phyloP scores from a whole-genome alignment of 2,797 vertebrate species.

The Cuniculus paca region DNA sequence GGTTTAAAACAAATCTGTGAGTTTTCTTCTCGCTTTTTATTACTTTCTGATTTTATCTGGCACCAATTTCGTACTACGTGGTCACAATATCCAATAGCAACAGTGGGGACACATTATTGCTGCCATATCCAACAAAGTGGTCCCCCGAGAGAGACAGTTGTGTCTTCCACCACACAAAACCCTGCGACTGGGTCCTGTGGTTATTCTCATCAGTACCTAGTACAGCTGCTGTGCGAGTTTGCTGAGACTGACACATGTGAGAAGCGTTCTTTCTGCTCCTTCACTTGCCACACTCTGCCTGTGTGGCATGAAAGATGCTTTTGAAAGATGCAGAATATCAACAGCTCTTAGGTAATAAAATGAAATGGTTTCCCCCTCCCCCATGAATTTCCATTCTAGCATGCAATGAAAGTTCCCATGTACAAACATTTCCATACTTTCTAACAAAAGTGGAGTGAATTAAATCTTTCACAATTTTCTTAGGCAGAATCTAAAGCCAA shows the following conservation, averaged over 20 bases:
- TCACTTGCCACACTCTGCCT: constrained; percentile 60
- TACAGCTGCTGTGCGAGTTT: constrained; percentile 79
- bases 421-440: constrained; percentile 72
- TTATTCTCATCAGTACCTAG: constrained; percentile 73
- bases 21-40: constrained; percentile 77
- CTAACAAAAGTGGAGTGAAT: constrained; percentile 72
- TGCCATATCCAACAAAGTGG: constrained; percentile 79
- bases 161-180: constrained; percentile 75
- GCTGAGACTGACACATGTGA: constrained; percentile 65
- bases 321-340: constrained; percentile 72
- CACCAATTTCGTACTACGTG: constrained; percentile 68
- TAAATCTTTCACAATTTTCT: constrained; percentile 65
- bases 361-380: constrained; percentile 39
- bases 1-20: constrained; percentile 37
- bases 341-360: constrained; percentile 66
- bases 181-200: constrained; percentile 78
- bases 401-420: constrained; percentile 47
- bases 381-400: constrained; percentile 69
- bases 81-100: constrained; percentile 64
- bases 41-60: constrained; percentile 83
- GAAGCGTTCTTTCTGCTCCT: constrained; percentile 69
- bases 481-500: constrained; percentile 57
- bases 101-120: constrained; percentile 72
- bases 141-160: constrained; percentile 75
- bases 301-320: constrained; percentile 69